These are phyloP conservation scores for Grus americana DNA, from an alignment of 2,113 vertebrate species.

Conservation along the genomic window DNA sequence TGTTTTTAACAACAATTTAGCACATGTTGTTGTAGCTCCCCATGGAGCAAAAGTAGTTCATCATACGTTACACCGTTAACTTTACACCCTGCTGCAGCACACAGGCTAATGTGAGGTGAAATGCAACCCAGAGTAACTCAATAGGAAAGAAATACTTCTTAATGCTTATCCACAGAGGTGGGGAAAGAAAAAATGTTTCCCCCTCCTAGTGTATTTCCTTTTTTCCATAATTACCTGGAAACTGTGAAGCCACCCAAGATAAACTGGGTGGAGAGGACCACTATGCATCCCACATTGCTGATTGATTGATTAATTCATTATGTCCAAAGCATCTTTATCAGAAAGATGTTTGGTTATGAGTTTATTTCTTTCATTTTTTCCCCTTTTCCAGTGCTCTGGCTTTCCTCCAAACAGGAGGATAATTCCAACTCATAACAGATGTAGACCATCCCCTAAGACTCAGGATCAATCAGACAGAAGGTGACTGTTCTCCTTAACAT, in stretches of 20 bases:
- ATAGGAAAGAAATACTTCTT: neutral
- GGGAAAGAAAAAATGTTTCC: neutral
- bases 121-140: neutral
- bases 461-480: conserved; percentile 14
- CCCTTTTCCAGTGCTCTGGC: neutral
- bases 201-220: rapidly evolving
- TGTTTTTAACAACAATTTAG: neutral
- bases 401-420: neutral
- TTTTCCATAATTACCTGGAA: neutral
- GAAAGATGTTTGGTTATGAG: neutral
- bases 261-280: neutral
- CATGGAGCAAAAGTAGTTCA: neutral
- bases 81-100: neutral
- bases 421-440: neutral
- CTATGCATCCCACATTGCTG: neutral
- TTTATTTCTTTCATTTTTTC: too few relatives aligned
- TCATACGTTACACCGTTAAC: neutral
- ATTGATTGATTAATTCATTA: neutral
- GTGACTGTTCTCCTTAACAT: conserved; percentile 26
- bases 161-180: neutral
- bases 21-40: rapidly evolving
- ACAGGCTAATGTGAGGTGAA: neutral
- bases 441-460: conserved; percentile 1
- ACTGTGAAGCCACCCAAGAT: neutral
- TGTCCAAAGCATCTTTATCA: neutral